Conservation (phyloP, 2,888 invertebrate genomes). For the Saturnia japonica region DNA sequence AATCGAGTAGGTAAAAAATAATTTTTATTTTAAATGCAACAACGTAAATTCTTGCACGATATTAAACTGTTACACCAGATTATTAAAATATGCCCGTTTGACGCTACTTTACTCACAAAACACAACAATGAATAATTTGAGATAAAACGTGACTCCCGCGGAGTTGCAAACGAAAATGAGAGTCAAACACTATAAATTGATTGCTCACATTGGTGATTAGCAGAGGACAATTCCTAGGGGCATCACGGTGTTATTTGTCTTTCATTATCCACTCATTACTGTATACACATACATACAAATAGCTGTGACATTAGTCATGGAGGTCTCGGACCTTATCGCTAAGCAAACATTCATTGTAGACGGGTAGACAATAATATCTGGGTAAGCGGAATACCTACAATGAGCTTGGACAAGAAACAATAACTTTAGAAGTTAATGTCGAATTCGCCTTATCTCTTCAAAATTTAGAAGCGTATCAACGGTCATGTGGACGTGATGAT, state of each 20-base stretch:
- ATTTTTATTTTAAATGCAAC: constrained; percentile 9
- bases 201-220: constrained; percentile 55
- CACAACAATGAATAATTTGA: constrained; percentile 16
- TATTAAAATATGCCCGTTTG: constrained; percentile 10
- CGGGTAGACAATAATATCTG: constrained; percentile 46
- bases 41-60: background rate
- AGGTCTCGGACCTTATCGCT: constrained; percentile 56
- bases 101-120: constrained; percentile 27
- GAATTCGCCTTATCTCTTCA: background rate
- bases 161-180: constrained; percentile 55
- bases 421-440: background rate
- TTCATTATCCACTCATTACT: constrained; percentile 60
- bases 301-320: constrained; percentile 65
- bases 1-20: constrained; percentile 21
- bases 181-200: constrained; percentile 44
- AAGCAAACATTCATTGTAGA: constrained; percentile 48
- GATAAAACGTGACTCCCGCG: constrained; percentile 23
- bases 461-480: background rate
- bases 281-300: constrained; percentile 61
- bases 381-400: constrained; percentile 6
- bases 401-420: background rate
- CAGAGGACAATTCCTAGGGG: constrained; percentile 56
- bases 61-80: background rate
- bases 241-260: constrained; percentile 58
- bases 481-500: background rate